These are phyloP conservation scores for Porites divaricata DNA, from an alignment of 92 coral and sea anemone species.

Conservation along the genomic window DNA sequence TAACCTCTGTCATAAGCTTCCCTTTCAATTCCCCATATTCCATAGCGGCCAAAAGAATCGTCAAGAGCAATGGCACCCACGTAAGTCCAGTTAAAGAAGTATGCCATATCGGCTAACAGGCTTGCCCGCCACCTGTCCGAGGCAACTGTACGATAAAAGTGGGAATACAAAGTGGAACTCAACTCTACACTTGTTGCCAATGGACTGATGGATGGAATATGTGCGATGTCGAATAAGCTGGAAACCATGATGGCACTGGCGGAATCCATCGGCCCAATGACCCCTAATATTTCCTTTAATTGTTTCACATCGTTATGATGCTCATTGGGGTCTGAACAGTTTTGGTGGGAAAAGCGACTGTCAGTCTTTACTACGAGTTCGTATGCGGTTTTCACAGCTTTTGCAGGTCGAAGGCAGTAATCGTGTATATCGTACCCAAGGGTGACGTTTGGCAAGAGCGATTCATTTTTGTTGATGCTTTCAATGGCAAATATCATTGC, in stretches of 20 bases:
- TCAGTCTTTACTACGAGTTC: slow-evolving; percentile 31
- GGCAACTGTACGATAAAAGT: slow-evolving; percentile 77
- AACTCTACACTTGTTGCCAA: slow-evolving; percentile 81
- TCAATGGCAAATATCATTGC: slow-evolving; percentile 43
- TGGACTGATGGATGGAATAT: slow-evolving; percentile 70
- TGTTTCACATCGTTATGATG: neutral
- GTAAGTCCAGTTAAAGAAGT: slow-evolving; percentile 78
- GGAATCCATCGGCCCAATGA: slow-evolving; percentile 72
- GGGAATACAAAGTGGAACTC: slow-evolving; percentile 53
- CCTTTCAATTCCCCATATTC: slow-evolving; percentile 75
- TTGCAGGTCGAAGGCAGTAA: slow-evolving; percentile 18
- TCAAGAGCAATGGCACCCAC: slow-evolving; percentile 81
- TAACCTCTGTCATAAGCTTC: slow-evolving; percentile 63
- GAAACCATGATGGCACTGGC: slow-evolving; percentile 60
- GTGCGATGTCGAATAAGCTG: slow-evolving; percentile 63
- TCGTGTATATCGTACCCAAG: slow-evolving; percentile 21
- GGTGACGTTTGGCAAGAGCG: slow-evolving; percentile 20
- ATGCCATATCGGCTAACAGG: slow-evolving; percentile 69
- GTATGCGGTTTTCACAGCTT: slow-evolving; percentile 16
- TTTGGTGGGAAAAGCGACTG: slow-evolving; percentile 14
- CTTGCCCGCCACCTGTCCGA: slow-evolving; percentile 87
- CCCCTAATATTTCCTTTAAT: slow-evolving; percentile 48
- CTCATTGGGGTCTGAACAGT: neutral
- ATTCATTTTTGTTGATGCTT: slow-evolving; percentile 7
- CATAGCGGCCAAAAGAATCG: slow-evolving; percentile 83